A percentile compares a stretch with the other conserved stretches of the same genome.
Evolutionary conservation across 2,113 vertebrate genomes (phyloP).

Genomic region (Alethe castanea): DNA sequence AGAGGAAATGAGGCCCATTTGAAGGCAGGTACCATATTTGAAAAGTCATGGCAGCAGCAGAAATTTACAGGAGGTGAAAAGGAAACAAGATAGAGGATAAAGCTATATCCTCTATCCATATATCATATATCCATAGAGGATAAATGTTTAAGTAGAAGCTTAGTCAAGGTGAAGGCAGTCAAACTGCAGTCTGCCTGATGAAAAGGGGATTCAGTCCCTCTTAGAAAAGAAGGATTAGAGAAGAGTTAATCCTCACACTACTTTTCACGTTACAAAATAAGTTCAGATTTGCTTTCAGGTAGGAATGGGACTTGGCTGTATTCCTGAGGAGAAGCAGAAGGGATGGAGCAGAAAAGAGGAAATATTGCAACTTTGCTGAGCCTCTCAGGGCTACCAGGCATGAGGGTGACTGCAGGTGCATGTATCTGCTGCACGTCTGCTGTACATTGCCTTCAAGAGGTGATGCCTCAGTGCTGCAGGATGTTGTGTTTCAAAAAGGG

Average conservation of each 20-base stretch:
- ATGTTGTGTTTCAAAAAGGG: neutral
- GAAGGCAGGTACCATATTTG: neutral
- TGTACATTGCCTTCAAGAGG: accelerated
- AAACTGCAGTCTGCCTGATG: neutral
- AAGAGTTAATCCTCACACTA: neutral
- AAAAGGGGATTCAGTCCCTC: neutral
- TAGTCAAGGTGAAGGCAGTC: neutral
- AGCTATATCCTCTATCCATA: neutral
- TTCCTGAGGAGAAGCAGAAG: neutral
- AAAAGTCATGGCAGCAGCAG: neutral
- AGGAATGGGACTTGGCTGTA: neutral
- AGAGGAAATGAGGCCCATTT: neutral
- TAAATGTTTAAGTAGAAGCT: neutral
- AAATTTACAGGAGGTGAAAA: neutral
- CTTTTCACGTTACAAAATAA: neutral
- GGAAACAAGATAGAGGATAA: neutral
- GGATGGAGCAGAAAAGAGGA: neutral
- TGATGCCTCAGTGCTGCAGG: neutral
- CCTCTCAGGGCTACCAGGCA: neutral
- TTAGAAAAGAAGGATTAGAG: neutral
- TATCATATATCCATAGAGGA: too few relatives aligned
- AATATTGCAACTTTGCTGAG: neutral
- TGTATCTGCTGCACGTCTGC: neutral
- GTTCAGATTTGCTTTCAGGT: neutral
- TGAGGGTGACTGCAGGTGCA: accelerated